Evolutionary conservation across 2,888 invertebrate genomes (phyloP).

Genomic region (Aelia acuminata): DNA sequence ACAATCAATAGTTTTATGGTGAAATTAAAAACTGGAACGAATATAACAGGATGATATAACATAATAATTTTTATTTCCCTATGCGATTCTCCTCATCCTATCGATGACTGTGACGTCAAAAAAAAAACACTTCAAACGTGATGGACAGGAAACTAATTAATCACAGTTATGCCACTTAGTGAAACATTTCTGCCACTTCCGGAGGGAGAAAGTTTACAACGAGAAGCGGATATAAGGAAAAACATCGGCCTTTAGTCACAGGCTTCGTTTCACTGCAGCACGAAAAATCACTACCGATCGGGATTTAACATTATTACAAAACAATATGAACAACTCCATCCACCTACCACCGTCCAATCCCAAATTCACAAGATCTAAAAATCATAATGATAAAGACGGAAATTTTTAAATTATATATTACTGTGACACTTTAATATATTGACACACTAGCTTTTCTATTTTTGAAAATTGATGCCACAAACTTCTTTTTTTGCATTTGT

Average conservation of each 20-base stretch:
- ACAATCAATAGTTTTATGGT: too few relatives aligned
- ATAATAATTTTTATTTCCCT: neutral
- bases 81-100: neutral
- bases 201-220: neutral
- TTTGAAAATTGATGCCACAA: too few relatives aligned
- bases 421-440: too few relatives aligned
- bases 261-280: neutral
- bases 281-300: neutral
- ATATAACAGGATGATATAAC: too few relatives aligned
- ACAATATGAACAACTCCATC: too few relatives aligned
- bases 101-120: neutral
- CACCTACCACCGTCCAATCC: too few relatives aligned
- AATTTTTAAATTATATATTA: too few relatives aligned
- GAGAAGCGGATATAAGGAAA: slow-evolving; percentile 12
- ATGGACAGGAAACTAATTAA: neutral
- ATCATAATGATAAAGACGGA: too few relatives aligned
- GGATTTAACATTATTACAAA: neutral
- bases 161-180: neutral
- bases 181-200: slow-evolving; percentile 11
- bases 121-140: neutral
- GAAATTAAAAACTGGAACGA: too few relatives aligned
- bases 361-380: too few relatives aligned
- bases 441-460: too few relatives aligned
- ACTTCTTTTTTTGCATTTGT: too few relatives aligned
- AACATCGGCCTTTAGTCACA: neutral